Evolutionary conservation across 2,888 invertebrate species (phyloP).

Genomic region (Fragum whitleyi): DNA sequence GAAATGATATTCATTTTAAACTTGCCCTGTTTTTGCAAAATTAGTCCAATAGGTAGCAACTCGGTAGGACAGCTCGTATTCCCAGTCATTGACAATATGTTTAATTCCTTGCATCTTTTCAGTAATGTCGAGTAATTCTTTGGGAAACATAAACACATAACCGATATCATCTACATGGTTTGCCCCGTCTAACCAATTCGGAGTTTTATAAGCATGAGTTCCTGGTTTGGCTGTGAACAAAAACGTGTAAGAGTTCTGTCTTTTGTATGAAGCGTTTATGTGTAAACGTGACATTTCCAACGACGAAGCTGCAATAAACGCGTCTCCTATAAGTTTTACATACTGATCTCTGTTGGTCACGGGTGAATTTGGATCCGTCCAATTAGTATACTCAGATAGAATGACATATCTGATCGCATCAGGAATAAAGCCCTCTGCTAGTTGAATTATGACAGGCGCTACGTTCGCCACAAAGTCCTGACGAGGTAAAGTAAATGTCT

Average conservation of each 20-base stretch:
- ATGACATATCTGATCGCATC: slow-evolving; percentile 20
- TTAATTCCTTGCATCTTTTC: not conserved
- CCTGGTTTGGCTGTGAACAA: slow-evolving; percentile 54
- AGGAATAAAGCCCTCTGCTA: slow-evolving; percentile 3
- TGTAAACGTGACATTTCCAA: slow-evolving; percentile 90
- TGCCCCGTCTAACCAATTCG: slow-evolving; percentile 75
- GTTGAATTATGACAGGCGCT: not conserved
- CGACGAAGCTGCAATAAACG: slow-evolving; percentile 90
- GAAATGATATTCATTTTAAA: too few relatives aligned
- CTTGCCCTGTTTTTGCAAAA: slow-evolving; percentile 13
- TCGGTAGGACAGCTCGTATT: not conserved
- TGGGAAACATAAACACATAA: slow-evolving; percentile 6
- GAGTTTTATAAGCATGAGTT: slow-evolving; percentile 63
- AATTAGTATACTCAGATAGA: slow-evolving; percentile 43
- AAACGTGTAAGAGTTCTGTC: slow-evolving; percentile 67
- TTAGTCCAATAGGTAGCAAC: slow-evolving; percentile 8
- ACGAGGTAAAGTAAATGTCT: not conserved
- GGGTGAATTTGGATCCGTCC: slow-evolving; percentile 86
- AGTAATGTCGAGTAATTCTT: not conserved
- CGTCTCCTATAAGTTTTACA: slow-evolving; percentile 96
- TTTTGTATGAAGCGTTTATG: slow-evolving; percentile 87
- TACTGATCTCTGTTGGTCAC: slow-evolving; percentile 94
- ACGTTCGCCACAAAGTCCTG: not conserved
- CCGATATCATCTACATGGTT: slow-evolving; percentile 74
- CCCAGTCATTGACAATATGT: slow-evolving; percentile 4